Percentiles rank a stretch among this genome's conserved stretches.
phyloP scores from a whole-genome alignment of 2,113 vertebrate species.

The Pantherophis guttatus region DNA sequence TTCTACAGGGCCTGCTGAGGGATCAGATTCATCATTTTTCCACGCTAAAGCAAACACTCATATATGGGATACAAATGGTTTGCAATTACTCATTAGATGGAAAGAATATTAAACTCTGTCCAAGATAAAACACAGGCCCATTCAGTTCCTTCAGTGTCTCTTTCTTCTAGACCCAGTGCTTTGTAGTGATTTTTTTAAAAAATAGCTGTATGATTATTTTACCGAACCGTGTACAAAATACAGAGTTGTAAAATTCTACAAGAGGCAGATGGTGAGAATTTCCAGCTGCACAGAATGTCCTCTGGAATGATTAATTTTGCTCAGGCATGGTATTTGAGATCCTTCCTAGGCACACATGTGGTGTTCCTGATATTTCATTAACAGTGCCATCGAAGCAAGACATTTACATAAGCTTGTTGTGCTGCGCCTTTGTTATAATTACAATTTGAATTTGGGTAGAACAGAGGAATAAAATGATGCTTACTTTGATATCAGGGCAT shows the following conservation, averaged over 20 bases:
- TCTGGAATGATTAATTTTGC: background rate
- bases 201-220: background rate
- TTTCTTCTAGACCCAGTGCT: background rate
- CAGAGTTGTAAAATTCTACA: background rate
- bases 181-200: background rate
- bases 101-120: background rate
- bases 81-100: background rate
- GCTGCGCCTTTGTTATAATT: background rate
- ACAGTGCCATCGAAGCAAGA: background rate
- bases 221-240: background rate
- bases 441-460: background rate
- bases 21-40: constrained; percentile 5
- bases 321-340: background rate
- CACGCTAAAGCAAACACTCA: constrained; percentile 1
- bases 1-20: constrained; percentile 18
- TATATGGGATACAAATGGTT: background rate
- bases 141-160: background rate
- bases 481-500: background rate
- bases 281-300: background rate
- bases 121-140: background rate
- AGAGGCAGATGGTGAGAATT: background rate
- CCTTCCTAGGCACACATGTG: background rate
- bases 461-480: background rate
- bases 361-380: background rate
- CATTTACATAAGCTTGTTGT: background rate